A percentile compares a stretch with the other conserved stretches of the same genome.
Evolutionary conservation across 1,140 invertebrate species (phyloP).

Genomic region (Procambarus clarkii): DNA sequence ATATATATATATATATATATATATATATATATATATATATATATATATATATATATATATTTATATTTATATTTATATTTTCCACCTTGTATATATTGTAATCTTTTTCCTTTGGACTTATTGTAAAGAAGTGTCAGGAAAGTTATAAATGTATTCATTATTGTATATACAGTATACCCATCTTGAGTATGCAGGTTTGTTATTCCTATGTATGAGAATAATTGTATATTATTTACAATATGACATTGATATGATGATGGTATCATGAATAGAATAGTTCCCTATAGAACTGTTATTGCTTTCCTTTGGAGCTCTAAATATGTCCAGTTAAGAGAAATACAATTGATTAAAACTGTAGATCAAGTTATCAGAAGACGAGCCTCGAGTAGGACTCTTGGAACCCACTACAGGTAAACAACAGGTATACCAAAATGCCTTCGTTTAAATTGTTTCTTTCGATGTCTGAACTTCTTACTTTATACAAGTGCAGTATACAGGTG

Average conservation of each 20-base stretch:
- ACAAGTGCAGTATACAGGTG: too few relatives aligned
- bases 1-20: constrained; percentile 54
- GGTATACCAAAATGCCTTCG: too few relatives aligned
- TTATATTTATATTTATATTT: not conserved
- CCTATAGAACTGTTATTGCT: not conserved
- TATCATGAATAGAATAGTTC: not conserved
- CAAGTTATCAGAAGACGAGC: too few relatives aligned
- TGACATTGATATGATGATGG: not conserved
- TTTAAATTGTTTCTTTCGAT: too few relatives aligned
- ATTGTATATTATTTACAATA: not conserved
- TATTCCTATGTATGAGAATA: not conserved
- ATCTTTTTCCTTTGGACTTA: not conserved
- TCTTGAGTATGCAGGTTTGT: not conserved
- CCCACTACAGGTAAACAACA: too few relatives aligned
- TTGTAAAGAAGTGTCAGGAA: not conserved
- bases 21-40: constrained; percentile 50
- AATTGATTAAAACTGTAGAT: too few relatives aligned
- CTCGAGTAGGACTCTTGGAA: too few relatives aligned
- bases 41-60: constrained; percentile 33
- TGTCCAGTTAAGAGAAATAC: too few relatives aligned
- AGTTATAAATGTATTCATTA: not conserved
- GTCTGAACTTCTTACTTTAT: too few relatives aligned
- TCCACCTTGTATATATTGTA: not conserved
- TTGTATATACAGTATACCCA: not conserved
- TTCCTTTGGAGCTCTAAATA: not conserved